phyloP scores from a whole-genome alignment of 2,888 invertebrate species.

The Apamea epomidion region DNA sequence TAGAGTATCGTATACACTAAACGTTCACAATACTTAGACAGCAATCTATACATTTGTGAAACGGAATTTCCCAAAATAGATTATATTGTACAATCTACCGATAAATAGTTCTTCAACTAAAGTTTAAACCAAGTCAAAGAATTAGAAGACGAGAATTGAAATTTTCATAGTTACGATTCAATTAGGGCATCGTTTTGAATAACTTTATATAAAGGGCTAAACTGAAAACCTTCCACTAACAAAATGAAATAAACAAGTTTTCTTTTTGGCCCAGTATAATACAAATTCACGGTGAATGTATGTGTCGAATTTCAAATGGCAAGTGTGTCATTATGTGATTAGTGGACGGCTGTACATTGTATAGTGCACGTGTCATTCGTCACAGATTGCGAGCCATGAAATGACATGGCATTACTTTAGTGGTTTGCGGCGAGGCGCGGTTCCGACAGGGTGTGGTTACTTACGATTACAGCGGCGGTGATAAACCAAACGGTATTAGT shows the following conservation, averaged over 20 bases:
- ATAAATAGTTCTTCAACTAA: neutral
- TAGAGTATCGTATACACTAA: constrained; percentile 24
- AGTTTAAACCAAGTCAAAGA: constrained; percentile 1
- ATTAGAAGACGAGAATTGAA: neutral
- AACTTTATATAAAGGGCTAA: constrained; percentile 1
- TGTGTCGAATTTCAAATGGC: constrained; percentile 27
- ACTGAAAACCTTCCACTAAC: constrained; percentile 8
- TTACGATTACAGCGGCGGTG: constrained; percentile 76
- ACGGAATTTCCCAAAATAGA: constrained; percentile 5
- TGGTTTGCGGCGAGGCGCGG: constrained; percentile 80
- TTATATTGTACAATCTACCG: neutral
- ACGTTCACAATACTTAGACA: neutral
- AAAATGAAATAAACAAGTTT: constrained; percentile 26
- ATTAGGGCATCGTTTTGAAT: constrained; percentile 23
- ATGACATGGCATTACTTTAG: constrained; percentile 81
- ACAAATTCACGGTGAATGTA: constrained; percentile 14
- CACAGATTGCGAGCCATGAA: constrained; percentile 83
- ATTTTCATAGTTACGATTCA: neutral
- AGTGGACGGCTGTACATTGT: constrained; percentile 50
- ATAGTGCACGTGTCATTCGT: constrained; percentile 79
- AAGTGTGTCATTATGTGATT: constrained; percentile 54
- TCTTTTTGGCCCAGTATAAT: neutral
- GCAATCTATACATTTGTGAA: neutral
- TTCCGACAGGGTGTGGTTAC: constrained; percentile 82
- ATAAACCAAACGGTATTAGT: constrained; percentile 72